phyloP scores from a whole-genome alignment of 92 coral and sea anemone species.

The Pocillopora meandrina region DNA sequence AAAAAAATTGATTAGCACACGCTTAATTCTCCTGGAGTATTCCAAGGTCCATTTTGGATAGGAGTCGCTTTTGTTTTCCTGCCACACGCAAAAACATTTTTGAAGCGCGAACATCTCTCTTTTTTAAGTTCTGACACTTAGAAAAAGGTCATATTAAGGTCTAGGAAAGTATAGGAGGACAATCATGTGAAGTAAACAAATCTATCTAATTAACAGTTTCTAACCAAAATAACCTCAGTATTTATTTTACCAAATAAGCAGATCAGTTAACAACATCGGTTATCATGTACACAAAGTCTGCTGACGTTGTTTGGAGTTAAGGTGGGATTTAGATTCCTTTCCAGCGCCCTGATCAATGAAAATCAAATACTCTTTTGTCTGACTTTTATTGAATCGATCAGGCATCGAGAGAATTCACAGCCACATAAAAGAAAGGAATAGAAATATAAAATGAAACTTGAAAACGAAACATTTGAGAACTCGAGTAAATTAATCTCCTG shows the following conservation, averaged over 20 bases:
- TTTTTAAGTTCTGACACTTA: no score
- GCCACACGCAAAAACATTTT: no score
- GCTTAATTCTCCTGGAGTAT: no score
- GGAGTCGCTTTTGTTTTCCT: no score
- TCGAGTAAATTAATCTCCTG: background rate
- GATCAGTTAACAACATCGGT: background rate
- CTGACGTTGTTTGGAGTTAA: background rate
- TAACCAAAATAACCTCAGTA: background rate
- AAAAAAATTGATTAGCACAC: no score
- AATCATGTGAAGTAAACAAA: no score
- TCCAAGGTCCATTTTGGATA: no score
- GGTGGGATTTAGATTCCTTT: background rate
- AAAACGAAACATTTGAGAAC: background rate
- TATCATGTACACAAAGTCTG: background rate
- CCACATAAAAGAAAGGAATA: background rate
- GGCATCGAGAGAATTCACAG: background rate
- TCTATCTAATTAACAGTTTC: no score
- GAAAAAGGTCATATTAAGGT: no score
- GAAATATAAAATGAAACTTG: background rate
- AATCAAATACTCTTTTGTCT: background rate
- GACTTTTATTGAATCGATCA: background rate
- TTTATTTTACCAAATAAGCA: background rate
- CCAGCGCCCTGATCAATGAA: background rate
- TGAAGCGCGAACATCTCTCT: no score
- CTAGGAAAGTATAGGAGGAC: no score